Percentiles rank a stretch among this genome's conserved stretches.
phyloP scores from a whole-genome alignment of 2,113 vertebrate species.

The Corythoichthys intestinalis region DNA sequence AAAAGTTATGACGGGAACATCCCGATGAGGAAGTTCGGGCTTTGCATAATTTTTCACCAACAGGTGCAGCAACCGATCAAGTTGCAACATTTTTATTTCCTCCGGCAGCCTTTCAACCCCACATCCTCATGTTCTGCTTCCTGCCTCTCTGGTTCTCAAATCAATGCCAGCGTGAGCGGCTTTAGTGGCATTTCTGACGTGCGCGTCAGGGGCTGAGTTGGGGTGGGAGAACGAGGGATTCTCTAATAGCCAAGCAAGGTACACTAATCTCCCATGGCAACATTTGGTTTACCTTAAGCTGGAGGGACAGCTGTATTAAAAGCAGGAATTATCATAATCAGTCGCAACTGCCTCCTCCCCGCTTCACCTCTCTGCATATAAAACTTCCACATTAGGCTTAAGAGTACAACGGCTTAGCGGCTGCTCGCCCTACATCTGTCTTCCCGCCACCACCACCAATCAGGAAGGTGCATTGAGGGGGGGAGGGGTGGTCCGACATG shows the following conservation, averaged over 20 bases:
- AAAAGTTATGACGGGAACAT: not conserved
- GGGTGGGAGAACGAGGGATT: slow-evolving; percentile 40
- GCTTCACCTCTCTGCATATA: slow-evolving; percentile 66
- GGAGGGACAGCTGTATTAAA: slow-evolving; percentile 99
- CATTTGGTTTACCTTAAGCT: slow-evolving; percentile 99
- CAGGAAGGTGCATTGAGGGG: slow-evolving; percentile 46
- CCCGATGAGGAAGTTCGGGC: not conserved
- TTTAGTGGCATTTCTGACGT: slow-evolving; percentile 59
- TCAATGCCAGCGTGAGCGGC: slow-evolving; percentile 60
- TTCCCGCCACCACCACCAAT: slow-evolving; percentile 50
- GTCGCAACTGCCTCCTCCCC: slow-evolving; percentile 87
- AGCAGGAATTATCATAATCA: slow-evolving; percentile 99
- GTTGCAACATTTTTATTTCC: slow-evolving; percentile 72
- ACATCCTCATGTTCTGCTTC: slow-evolving; percentile 33
- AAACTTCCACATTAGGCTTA: slow-evolving; percentile 72
- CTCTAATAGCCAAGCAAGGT: slow-evolving; percentile 98
- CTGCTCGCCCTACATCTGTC: slow-evolving; percentile 70
- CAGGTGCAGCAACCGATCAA: slow-evolving; percentile 88
- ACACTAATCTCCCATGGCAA: slow-evolving; percentile 99
- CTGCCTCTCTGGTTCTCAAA: slow-evolving; percentile 57
- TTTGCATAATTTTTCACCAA: slow-evolving; percentile 56
- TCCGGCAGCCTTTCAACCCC: not conserved
- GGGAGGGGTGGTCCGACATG: slow-evolving; percentile 10
- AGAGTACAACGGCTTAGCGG: slow-evolving; percentile 69
- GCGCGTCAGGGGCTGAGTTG: slow-evolving; percentile 3